Base-by-base conservation (phyloP, 2,113 vertebrate species). In the Cinclus mexicanus region DNA sequence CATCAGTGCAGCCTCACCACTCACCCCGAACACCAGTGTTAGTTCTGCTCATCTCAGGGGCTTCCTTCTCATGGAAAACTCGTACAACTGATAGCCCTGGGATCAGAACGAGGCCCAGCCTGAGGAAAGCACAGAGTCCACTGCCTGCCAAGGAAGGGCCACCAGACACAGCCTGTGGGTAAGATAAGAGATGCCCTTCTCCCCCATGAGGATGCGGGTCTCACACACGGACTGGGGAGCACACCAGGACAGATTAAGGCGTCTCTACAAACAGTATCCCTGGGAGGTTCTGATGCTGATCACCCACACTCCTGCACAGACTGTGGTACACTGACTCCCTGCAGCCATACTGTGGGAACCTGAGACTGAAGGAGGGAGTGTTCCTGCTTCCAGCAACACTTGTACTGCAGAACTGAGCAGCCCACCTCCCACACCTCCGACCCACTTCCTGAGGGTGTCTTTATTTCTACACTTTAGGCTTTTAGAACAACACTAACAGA, bases 161-260 rank as follows among this genome's bases (percentile, higher is more conserved):
- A 19, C 37, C 35, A 25, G 26, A 52, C 22, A 23, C 39, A 35
- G 16, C 7, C 41, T 56, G 44, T 39, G 57, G 60, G 11, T 35
- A 29, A 68, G 42, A 59, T 35, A 29, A 71, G 42, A 59, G 25
- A 6, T 21, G 53, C 23, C 21, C 23, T 55, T 26, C 60, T 77
- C 15, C 26, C 74, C 42, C 26, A 1, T 9, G 28, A 68, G 39
- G 44, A 63, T 56, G 15, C 16, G 11, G 28, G 44, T 76, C 53
- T 60, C 28, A 28, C 28, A 23, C 17, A 3, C 6, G 10, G 75
- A 22, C 26, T 17, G 57, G 12, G 14, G 11, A 50, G 47, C 28
- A 3, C 3, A 1, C 1, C 0, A 29, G 19, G 10, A 44, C 23
- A 64, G 52, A 65, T 74, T 67, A n/a, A 47, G 56, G 67, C 8